Conservation (phyloP, 2,888 invertebrate genomes). For the Odontothrips loti region DNA sequence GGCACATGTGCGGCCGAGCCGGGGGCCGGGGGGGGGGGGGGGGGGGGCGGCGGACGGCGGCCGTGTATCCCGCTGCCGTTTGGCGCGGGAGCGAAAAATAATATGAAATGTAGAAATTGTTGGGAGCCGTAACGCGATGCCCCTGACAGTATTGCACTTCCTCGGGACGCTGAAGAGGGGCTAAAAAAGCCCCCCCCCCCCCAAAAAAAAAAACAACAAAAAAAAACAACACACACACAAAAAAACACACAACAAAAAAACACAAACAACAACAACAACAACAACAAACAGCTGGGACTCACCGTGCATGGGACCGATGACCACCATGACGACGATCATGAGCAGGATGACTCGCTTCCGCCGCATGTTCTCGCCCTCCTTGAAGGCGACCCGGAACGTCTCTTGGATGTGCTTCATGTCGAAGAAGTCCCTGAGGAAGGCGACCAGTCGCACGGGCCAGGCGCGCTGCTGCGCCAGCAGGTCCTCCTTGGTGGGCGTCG, state of each 20-base stretch:
- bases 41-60: too few species aligned
- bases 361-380: conserved; percentile 68
- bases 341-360: conserved; percentile 69
- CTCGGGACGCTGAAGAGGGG: too few species aligned
- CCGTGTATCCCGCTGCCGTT: too few species aligned
- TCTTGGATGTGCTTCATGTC: conserved; percentile 71
- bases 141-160: too few species aligned
- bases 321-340: conserved; percentile 76
- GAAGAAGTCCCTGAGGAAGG: conserved; percentile 66
- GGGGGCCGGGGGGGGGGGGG: too few species aligned
- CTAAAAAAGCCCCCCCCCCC: too few species aligned
- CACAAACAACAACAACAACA: not conserved
- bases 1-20: too few species aligned
- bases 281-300: conserved; percentile 44
- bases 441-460: conserved; percentile 49
- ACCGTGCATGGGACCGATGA: conserved; percentile 83
- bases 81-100: too few species aligned
- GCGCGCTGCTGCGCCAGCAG: conserved; percentile 43
- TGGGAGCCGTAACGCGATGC: too few species aligned
- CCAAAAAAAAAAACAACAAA: conserved; percentile 1
- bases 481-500: conserved; percentile 40
- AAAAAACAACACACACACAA: too few species aligned
- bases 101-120: not conserved
- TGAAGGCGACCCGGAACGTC: conserved; percentile 75
- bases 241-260: too few species aligned